A percentile compares a stretch with the other conserved stretches of the same genome.
These are phyloP conservation scores for Cantharis rustica DNA, from an alignment of 2,888 invertebrate species.

Conservation along the genomic window DNA sequence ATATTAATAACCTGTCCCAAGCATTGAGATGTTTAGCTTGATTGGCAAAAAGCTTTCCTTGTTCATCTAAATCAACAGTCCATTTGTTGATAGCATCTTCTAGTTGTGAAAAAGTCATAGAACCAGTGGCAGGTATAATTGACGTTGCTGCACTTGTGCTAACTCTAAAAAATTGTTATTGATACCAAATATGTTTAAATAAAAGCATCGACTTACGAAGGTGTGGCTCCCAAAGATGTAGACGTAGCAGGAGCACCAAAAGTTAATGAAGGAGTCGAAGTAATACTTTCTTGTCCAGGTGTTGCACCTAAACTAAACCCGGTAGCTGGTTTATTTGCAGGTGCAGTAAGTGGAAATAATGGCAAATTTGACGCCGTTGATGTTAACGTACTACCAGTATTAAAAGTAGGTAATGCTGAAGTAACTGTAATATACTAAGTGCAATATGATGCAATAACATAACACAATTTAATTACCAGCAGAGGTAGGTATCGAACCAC, in stretches of 20 bases:
- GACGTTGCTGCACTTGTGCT: constrained; percentile 49
- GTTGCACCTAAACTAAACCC: neutral
- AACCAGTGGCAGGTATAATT: constrained; percentile 56
- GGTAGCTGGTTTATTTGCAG: neutral
- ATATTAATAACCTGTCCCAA: constrained; percentile 89
- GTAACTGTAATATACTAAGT: constrained; percentile 21
- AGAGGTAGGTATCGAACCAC: constrained; percentile 25
- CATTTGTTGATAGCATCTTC: constrained; percentile 95
- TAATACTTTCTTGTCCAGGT: constrained; percentile 16
- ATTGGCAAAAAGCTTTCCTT: constrained; percentile 89
- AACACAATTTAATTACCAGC: neutral
- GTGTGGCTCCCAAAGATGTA: neutral
- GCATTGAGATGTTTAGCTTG: constrained; percentile 95
- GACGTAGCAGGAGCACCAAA: constrained; percentile 1
- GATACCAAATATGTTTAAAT: neutral
- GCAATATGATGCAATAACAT: neutral
- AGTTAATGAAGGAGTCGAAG: constrained; percentile 7
- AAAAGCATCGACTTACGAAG: neutral
- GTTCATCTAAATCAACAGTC: constrained; percentile 89
- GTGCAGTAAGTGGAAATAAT: neutral
- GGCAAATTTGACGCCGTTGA: neutral
- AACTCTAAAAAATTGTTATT: constrained; percentile 9
- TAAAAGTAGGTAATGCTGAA: constrained; percentile 28
- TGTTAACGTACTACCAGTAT: constrained; percentile 11
- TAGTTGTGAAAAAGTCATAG: constrained; percentile 80